These are phyloP conservation scores for Podocnemis expansa DNA, from an alignment of 2,113 vertebrate genomes.

Conservation along the genomic window DNA sequence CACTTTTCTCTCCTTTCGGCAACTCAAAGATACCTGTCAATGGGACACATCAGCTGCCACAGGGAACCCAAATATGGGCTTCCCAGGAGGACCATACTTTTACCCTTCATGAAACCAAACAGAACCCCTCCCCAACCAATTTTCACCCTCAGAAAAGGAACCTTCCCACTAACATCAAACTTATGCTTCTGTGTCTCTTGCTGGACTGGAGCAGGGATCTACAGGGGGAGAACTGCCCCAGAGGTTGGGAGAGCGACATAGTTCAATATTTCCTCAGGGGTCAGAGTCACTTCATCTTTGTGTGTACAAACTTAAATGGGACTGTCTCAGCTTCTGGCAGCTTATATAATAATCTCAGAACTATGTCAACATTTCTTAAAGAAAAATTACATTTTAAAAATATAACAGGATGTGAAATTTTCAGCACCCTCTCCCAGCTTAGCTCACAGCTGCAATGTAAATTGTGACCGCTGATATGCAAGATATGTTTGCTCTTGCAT, in stretches of 20 bases:
- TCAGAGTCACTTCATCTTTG: not conserved
- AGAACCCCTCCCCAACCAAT: not conserved
- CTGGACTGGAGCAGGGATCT: not conserved
- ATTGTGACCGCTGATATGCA: not conserved
- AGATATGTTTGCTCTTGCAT: fast-evolving
- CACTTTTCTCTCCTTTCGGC: not conserved
- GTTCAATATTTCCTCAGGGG: not conserved
- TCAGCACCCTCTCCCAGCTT: not conserved
- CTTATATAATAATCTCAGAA: not conserved
- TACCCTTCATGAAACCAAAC: not conserved
- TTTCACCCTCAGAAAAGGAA: not conserved
- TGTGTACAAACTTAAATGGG: not conserved
- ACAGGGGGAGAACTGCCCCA: not conserved
- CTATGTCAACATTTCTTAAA: not conserved
- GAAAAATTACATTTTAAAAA: not conserved
- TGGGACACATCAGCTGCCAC: not conserved
- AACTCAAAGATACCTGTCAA: not conserved
- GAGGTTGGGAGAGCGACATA: not conserved
- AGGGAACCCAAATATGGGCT: not conserved
- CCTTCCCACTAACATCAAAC: not conserved
- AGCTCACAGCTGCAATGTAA: not conserved
- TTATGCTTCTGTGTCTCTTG: not conserved
- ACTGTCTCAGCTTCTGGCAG: not conserved
- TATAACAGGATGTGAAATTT: not conserved
- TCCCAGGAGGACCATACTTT: not conserved